Conservation (phyloP, 2,113 vertebrate species). For the Salvelinus alpinus region DNA sequence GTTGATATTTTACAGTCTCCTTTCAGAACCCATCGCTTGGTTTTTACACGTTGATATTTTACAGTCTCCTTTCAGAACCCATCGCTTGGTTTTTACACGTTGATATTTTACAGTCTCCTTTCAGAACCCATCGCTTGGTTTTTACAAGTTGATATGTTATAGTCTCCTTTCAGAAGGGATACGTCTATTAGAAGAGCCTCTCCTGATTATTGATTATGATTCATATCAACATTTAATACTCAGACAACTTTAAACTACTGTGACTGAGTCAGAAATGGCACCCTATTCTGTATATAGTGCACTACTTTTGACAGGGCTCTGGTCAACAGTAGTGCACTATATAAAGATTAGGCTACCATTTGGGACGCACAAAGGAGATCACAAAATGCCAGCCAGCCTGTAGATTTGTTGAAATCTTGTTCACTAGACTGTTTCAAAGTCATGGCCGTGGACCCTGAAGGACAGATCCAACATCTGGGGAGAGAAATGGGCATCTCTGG, state of each 20-base stretch:
- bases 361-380: too few species aligned
- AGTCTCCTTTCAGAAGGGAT: slow-evolving; percentile 18
- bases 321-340: too few species aligned
- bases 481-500: slow-evolving; percentile 70
- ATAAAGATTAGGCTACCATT: too few species aligned
- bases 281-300: too few species aligned
- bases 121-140: slow-evolving; percentile 27
- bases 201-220: not conserved
- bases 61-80: not conserved
- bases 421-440: slow-evolving; percentile 71
- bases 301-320: too few species aligned
- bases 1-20: slow-evolving; percentile 20
- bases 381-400: slow-evolving; percentile 2
- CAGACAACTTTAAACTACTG: too few species aligned
- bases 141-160: slow-evolving; percentile 15
- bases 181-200: not conserved
- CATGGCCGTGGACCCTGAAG: slow-evolving; percentile 71
- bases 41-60: slow-evolving; percentile 24
- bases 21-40: not conserved
- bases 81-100: slow-evolving; percentile 35
- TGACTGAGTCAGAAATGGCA: too few species aligned
- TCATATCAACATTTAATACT: not conserved
- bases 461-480: slow-evolving; percentile 67
- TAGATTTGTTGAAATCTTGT: slow-evolving; percentile 54
- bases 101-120: too few species aligned